Evolutionary conservation across 37 sponge, comb jelly and placozoan genomes (phyloP), one percentile per base, ranked within the genome.

Genomic region (Ephydatia muelleri): DNA sequence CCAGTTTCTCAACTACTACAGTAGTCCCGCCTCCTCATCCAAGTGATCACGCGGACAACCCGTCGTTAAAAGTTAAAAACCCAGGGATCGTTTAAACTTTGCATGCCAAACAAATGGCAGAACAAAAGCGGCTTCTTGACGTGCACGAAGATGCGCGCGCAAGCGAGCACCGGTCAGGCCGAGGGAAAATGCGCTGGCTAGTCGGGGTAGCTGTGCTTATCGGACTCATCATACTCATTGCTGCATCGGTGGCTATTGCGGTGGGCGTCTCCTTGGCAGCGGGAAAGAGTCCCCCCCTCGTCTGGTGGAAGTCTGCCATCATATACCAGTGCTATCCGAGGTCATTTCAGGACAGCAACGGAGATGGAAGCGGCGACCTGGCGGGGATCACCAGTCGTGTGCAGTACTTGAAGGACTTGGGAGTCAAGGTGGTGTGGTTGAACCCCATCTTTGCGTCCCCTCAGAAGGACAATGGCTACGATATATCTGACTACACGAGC

Each of bases 281-380:
- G 9, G 12, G 19, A 1, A 57, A 11, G 19, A 21, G 57, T 11
- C 65, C 21, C 16, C 65, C 71, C 21, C 77, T 84, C 19, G 25
- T 30, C 2, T 96, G 97, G 97, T 96, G 95, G 95, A 76, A 94
- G 69, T 91, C 81, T 11, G 81, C 90, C 21, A 76, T 94, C 8
- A 94, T 96, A 65, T 96, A 96, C 79, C 97, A 96, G 82, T 74
- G 88, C 72, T 96, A 96, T 71, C 97, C 97, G 2, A 85, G 81
- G 57, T 96, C 97, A 2, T 94, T 94, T 31, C 91, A 94, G 67
- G 97, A 96, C 83, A 80, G 77, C 43, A 88, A 75, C 75, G 80
- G 85, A n/a, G 84, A 88, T 49, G 97, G 95, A 26, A 81, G 67
- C 65, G 97, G 97, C 32, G 97, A 96, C 32, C 77, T 96, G 65